Percentiles rank a stretch among this genome's conserved stretches.
phyloP scores from a whole-genome alignment of 2,797 vertebrate genomes.

The Gephyroberyx darwinii region DNA sequence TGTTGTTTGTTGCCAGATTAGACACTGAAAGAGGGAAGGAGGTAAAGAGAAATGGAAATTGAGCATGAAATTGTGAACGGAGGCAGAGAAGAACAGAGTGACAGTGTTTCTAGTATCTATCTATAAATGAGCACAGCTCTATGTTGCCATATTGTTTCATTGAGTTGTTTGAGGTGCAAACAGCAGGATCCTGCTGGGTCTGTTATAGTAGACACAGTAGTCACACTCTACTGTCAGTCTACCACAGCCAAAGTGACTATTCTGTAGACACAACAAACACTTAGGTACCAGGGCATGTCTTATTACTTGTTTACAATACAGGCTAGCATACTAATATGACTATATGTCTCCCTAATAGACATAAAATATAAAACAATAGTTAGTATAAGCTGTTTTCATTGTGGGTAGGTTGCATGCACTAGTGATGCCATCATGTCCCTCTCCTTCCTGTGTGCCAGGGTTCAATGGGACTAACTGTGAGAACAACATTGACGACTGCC shows the following conservation, averaged over 20 bases:
- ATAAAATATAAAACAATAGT: background rate
- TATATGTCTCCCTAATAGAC: background rate
- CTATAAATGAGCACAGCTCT: conserved; percentile 8
- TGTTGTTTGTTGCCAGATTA: conserved; percentile 28
- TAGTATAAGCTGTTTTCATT: background rate
- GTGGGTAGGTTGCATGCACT: background rate
- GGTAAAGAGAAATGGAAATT: background rate
- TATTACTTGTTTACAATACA: conserved; percentile 4
- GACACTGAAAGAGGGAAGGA: background rate
- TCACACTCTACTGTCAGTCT: conserved; percentile 30
- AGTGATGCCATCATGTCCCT: background rate
- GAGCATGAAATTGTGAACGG: background rate
- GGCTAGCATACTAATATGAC: background rate
- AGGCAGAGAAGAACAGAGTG: background rate
- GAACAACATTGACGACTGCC: conserved; percentile 92
- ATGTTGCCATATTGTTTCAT: conserved; percentile 43
- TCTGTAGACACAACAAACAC: conserved; percentile 45
- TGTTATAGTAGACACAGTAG: conserved; percentile 42
- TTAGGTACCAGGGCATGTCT: conserved; percentile 7
- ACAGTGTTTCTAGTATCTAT: conserved; percentile 20
- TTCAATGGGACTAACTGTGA: conserved; percentile 93
- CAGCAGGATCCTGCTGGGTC: conserved; percentile 47
- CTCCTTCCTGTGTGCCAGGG: conserved; percentile 75
- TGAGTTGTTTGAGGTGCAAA: conserved; percentile 72
- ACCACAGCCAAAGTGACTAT: conserved; percentile 23